These are phyloP conservation scores for Sus cebifrons DNA, from an alignment of 2,797 vertebrate species.

Conservation along the genomic window DNA sequence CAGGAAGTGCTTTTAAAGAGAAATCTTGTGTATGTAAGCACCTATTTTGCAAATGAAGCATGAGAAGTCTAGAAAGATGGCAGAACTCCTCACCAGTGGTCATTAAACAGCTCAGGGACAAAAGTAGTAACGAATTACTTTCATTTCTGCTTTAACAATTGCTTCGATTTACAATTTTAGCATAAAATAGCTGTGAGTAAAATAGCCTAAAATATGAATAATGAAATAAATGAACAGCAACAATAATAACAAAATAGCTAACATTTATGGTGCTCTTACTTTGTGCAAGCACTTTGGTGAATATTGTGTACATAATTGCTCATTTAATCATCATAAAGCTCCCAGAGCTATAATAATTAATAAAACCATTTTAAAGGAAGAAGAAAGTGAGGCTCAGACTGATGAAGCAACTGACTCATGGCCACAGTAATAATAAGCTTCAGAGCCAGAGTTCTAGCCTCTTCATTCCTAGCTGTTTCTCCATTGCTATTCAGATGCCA, in stretches of 20 bases:
- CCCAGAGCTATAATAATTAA: not conserved
- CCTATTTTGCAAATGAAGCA: slow-evolving; percentile 32
- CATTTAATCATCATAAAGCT: not conserved
- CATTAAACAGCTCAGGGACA: slow-evolving; percentile 40
- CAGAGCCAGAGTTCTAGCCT: not conserved
- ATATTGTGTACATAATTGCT: not conserved
- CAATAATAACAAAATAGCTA: not conserved
- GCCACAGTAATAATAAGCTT: not conserved
- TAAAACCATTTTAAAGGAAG: not conserved
- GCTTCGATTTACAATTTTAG: not conserved
- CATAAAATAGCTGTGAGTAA: not conserved
- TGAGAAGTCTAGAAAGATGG: not conserved
- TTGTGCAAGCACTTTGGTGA: not conserved
- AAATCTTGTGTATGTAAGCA: slow-evolving; percentile 26
- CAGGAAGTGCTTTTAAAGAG: slow-evolving; percentile 34
- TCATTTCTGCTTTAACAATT: slow-evolving; percentile 32
- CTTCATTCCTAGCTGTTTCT: not conserved
- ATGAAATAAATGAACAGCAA: not conserved
- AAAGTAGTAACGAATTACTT: slow-evolving; percentile 47
- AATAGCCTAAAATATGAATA: slow-evolving; percentile 12
- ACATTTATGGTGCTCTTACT: not conserved
- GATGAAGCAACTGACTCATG: not conserved
- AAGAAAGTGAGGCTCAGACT: not conserved
- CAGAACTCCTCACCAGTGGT: not conserved
- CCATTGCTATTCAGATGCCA: not conserved